phyloP scores from a whole-genome alignment of 2,797 vertebrate genomes.

The Bradypodion pumilum region DNA sequence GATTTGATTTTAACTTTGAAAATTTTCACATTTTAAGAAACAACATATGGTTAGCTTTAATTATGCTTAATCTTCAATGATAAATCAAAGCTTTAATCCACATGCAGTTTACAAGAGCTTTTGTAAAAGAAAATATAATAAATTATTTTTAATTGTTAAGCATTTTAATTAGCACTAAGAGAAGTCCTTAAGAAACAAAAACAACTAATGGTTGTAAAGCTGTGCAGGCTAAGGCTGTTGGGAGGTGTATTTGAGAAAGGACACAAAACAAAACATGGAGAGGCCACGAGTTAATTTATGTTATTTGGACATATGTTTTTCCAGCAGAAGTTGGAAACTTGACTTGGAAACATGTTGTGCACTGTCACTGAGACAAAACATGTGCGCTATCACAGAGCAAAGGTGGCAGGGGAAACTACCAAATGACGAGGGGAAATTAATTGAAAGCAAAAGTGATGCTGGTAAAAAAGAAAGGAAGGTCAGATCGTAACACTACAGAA shows the following conservation, averaged over 20 bases:
- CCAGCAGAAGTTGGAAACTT: neutral
- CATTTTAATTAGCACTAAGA: neutral
- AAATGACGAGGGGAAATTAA: too few relatives aligned
- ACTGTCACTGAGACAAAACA: neutral
- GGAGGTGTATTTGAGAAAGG: neutral
- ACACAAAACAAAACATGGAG: too few relatives aligned
- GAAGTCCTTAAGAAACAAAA: neutral
- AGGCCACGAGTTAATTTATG: too few relatives aligned
- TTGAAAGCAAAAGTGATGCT: too few relatives aligned
- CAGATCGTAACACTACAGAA: too few relatives aligned
- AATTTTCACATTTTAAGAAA: conserved; percentile 9
- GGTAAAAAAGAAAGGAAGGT: too few relatives aligned
- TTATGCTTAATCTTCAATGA: neutral
- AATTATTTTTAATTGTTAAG: neutral
- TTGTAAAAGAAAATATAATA: too few relatives aligned
- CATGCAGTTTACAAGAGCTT: neutral
- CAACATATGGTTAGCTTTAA: neutral
- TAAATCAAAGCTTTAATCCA: neutral
- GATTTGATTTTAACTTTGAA: neutral
- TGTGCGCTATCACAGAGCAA: neutral
- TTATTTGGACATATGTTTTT: neutral
- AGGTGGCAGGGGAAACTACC: neutral
- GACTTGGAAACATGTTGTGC: neutral
- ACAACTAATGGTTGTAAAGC: neutral
- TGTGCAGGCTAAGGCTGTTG: neutral